Evolutionary conservation across 2,797 vertebrate genomes (phyloP).

Genomic region (Tarsius wallacei): DNA sequence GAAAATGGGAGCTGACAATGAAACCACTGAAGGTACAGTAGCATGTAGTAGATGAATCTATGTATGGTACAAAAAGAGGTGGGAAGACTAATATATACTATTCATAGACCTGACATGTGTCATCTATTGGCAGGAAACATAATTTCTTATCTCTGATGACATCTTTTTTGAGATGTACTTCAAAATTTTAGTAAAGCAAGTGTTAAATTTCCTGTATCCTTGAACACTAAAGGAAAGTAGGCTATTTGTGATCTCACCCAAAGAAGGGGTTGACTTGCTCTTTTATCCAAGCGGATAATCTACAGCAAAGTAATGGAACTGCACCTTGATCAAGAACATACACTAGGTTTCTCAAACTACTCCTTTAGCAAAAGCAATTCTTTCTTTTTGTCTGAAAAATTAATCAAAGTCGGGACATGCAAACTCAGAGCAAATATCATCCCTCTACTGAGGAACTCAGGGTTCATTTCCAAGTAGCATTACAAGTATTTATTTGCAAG

Average conservation of each 20-base stretch:
- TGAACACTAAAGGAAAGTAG: background rate
- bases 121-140: constrained; percentile 35
- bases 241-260: constrained; percentile 18
- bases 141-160: background rate
- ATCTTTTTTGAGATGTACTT: constrained; percentile 59
- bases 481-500: background rate
- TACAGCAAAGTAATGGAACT: background rate
- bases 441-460: background rate
- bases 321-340: background rate
- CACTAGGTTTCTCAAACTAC: background rate
- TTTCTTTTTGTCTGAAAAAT: background rate
- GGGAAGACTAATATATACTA: constrained; percentile 45
- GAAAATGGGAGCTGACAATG: constrained; percentile 92
- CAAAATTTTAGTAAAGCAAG: constrained; percentile 39
- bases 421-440: background rate
- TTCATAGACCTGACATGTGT: background rate
- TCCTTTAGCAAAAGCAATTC: background rate
- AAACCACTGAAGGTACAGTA: constrained; percentile 87
- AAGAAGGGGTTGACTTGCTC: background rate
- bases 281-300: constrained; percentile 2
- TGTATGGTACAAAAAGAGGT: constrained; percentile 73
- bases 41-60: constrained; percentile 85
- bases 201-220: constrained; percentile 48
- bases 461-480: constrained; percentile 1
- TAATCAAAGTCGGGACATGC: background rate